Evolutionary conservation across 1,140 invertebrate genomes (phyloP).

Genomic region (Caenorhabditis remanei): DNA sequence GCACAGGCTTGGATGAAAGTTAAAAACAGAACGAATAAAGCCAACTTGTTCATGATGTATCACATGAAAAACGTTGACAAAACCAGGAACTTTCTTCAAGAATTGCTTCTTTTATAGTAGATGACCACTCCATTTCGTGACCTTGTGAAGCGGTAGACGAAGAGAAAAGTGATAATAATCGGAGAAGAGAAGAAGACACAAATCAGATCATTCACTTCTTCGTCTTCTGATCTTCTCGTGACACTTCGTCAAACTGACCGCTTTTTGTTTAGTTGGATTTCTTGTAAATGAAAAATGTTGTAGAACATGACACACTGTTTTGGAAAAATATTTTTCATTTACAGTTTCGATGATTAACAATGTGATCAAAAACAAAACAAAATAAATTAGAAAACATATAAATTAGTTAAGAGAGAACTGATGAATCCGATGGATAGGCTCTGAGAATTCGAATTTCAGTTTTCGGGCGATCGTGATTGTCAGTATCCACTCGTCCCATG

Average conservation of each 20-base stretch:
- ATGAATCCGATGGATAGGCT: slow-evolving; percentile 55
- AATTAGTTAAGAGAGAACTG: not conserved
- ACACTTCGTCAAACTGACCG: slow-evolving; percentile 45
- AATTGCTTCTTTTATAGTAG: slow-evolving; percentile 1
- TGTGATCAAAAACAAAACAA: slow-evolving; percentile 1
- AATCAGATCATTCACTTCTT: slow-evolving; percentile 10
- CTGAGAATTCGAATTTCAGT: slow-evolving; percentile 57
- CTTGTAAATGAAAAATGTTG: too few relatives aligned
- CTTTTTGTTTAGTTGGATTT: not conserved
- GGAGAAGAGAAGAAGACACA: slow-evolving; percentile 14
- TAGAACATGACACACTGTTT: too few relatives aligned
- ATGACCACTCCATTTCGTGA: not conserved
- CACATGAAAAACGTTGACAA: not conserved
- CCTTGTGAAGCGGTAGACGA: not conserved
- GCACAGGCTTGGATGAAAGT: not conserved
- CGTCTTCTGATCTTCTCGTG: slow-evolving; percentile 43
- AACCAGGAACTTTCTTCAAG: not conserved
- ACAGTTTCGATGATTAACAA: not conserved
- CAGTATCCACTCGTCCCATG: slow-evolving; percentile 79
- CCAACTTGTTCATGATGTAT: not conserved
- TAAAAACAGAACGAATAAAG: slow-evolving; percentile 3
- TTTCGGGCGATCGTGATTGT: slow-evolving; percentile 78
- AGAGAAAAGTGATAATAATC: not conserved
- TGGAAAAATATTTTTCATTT: not conserved
- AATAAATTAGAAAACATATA: not conserved